Conservation (phyloP, 2,113 vertebrate species). For the Carlito syrichta region DNA sequence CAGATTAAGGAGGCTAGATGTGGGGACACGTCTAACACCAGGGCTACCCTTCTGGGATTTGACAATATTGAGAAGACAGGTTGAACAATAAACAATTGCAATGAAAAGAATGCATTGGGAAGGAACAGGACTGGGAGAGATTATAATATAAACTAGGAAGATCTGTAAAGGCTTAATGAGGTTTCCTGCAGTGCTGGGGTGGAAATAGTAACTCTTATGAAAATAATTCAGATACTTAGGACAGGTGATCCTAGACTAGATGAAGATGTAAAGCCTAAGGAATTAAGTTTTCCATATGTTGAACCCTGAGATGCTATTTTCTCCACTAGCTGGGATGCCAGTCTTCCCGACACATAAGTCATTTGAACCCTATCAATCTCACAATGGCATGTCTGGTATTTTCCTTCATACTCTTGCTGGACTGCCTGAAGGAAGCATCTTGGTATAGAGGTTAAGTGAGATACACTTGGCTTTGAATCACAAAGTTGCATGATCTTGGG, state of each 20-base stretch:
- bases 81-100: background rate
- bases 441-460: background rate
- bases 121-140: background rate
- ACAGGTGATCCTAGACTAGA: background rate
- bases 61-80: background rate
- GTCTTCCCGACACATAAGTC: background rate
- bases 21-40: background rate
- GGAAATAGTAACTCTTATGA: background rate
- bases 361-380: background rate
- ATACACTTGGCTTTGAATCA: background rate
- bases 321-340: background rate
- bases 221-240: constrained; percentile 31
- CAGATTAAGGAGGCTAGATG: background rate
- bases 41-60: background rate
- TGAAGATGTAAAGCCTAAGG: background rate
- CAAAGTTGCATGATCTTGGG: background rate
- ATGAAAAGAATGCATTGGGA: background rate
- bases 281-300: background rate
- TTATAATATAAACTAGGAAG: background rate
- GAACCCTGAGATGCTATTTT: background rate
- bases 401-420: background rate
- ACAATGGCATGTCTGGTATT: background rate
- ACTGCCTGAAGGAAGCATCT: background rate
- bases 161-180: background rate
- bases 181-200: background rate